phyloP scores from a whole-genome alignment of 2,888 invertebrate species.

The Hanleya hanleyi region DNA sequence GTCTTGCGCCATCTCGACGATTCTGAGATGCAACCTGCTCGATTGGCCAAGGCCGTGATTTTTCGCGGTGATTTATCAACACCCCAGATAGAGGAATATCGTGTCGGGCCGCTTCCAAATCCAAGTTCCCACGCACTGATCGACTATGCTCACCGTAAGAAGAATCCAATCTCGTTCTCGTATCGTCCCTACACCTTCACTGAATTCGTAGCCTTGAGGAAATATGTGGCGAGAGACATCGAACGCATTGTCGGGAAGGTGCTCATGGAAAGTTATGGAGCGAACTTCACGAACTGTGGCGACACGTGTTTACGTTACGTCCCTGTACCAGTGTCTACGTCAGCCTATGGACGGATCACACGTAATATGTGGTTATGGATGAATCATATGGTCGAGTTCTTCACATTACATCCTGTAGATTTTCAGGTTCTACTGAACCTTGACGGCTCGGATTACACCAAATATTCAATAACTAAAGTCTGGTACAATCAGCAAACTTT shows the following conservation, averaged over 20 bases:
- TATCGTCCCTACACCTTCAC: constrained; percentile 32
- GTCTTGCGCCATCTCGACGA: constrained; percentile 42
- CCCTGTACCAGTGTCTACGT: constrained; percentile 18
- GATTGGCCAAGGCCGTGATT: constrained; percentile 47
- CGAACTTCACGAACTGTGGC: constrained; percentile 25
- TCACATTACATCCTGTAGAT: constrained; percentile 47
- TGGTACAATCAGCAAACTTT: constrained; percentile 42
- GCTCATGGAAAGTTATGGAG: constrained; percentile 31
- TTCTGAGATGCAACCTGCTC: constrained; percentile 28
- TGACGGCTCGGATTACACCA: constrained; percentile 8
- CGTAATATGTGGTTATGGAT: constrained; percentile 41
- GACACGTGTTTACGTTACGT: constrained; percentile 33
- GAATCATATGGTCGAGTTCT: constrained; percentile 38
- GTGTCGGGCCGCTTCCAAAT: constrained; percentile 49
- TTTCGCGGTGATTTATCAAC: constrained; percentile 32
- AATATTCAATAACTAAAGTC: constrained; percentile 34
- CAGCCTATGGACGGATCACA: constrained; percentile 15
- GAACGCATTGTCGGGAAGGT: constrained; percentile 24
- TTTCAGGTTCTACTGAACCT: constrained; percentile 46
- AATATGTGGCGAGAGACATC: constrained; percentile 17
- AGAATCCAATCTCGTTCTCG: constrained; percentile 27
- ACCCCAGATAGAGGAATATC: constrained; percentile 46
- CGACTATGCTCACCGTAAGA: constrained; percentile 23
- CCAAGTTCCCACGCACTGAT: constrained; percentile 36
- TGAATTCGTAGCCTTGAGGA: constrained; percentile 23